These are phyloP conservation scores for Meteorus cinctellus DNA, from an alignment of 2,888 invertebrate species.

Conservation along the genomic window DNA sequence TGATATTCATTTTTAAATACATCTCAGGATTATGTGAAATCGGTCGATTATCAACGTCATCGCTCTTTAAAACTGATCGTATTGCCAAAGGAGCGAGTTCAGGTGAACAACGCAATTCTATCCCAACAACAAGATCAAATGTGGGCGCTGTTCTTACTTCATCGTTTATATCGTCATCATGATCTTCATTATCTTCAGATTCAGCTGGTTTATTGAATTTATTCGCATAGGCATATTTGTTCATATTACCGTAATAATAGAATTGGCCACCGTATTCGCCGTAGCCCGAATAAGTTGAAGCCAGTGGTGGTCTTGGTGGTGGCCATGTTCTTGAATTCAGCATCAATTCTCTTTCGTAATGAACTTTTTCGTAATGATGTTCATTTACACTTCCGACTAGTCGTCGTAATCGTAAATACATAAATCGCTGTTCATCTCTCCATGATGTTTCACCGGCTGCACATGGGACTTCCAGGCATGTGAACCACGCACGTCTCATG, in stretches of 20 bases:
- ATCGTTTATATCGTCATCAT: conserved; percentile 34
- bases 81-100: conserved; percentile 67
- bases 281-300: conserved; percentile 68
- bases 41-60: conserved; percentile 59
- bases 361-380: conserved; percentile 61
- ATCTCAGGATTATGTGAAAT: conserved; percentile 53
- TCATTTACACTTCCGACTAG: conserved; percentile 67
- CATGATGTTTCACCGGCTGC: conserved; percentile 63
- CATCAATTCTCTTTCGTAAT: conserved; percentile 61
- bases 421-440: conserved; percentile 68
- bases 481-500: conserved; percentile 69
- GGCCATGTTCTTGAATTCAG: conserved; percentile 48
- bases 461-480: conserved; percentile 61
- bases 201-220: conserved; percentile 56
- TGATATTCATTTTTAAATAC: conserved; percentile 61
- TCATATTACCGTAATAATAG: conserved; percentile 71
- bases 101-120: conserved; percentile 67
- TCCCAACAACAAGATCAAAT: conserved; percentile 62
- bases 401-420: conserved; percentile 68
- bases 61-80: conserved; percentile 56
- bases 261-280: conserved; percentile 68
- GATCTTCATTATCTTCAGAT: conserved; percentile 30
- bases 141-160: conserved; percentile 46
- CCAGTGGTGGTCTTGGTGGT: conserved; percentile 54
- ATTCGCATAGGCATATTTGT: conserved; percentile 65